phyloP scores from a whole-genome alignment of 2,888 invertebrate species.

The Tubulanus polymorphus region DNA sequence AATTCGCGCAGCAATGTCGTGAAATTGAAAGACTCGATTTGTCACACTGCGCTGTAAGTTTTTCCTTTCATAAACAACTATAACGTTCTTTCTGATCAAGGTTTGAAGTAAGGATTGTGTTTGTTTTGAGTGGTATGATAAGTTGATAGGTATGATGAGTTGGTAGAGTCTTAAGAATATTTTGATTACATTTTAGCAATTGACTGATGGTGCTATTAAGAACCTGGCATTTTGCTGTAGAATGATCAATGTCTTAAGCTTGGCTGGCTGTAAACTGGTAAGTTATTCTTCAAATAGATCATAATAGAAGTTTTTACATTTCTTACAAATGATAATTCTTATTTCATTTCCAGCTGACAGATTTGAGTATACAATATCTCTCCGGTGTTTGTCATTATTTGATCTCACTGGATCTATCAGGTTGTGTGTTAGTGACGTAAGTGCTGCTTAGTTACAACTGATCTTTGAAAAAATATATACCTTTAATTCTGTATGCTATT shows the following conservation, averaged over 20 bases:
- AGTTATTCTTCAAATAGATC: constrained; percentile 19
- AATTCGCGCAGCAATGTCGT: constrained; percentile 52
- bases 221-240: constrained; percentile 53
- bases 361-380: constrained; percentile 52
- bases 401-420: constrained; percentile 45
- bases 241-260: constrained; percentile 45
- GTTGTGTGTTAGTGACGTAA: constrained; percentile 49
- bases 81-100: too few relatives aligned
- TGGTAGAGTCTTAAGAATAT: not conserved
- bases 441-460: constrained; percentile 17
- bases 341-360: constrained; percentile 42
- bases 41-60: constrained; percentile 49
- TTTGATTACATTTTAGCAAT: constrained; percentile 30
- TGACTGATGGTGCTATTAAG: constrained; percentile 53
- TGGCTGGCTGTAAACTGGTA: constrained; percentile 52
- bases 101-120: not conserved
- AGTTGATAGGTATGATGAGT: not conserved
- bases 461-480: too few relatives aligned
- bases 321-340: not conserved
- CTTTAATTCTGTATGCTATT: constrained; percentile 1
- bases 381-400: constrained; percentile 52
- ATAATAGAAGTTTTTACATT: too few relatives aligned
- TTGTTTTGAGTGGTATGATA: not conserved
- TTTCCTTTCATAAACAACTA: not conserved
- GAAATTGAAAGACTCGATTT: constrained; percentile 49